Evolutionary conservation across 1,140 invertebrate species (phyloP), one percentile per base, ranked within the genome.

Genomic region (Melanaphis sacchari): DNA sequence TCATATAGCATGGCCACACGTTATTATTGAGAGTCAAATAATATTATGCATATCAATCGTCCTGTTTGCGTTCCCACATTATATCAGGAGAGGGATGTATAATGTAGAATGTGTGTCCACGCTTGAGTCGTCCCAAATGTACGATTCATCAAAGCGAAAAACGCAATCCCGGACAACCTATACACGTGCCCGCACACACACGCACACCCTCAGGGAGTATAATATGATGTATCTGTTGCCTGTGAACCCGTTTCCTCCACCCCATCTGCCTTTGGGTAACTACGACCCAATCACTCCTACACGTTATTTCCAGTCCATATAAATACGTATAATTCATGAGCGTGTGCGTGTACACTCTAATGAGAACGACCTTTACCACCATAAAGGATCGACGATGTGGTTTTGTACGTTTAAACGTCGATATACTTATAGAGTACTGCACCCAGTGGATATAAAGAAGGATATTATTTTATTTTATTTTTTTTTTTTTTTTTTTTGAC

Each of bases 131-230:
- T 92, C 91, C 91, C 91, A 81, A 84, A 84, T n/a, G 91, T 92
- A 40, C 91, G n/a, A 92, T 92, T 92, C 91, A 92, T 92, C 91
- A 92, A 84, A 84, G 91, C 41, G 66, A 92, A 92, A 92, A 92
- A 92, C 66, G 81, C 91, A 92, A 92, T 92, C 76, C 76, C 91
- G 76, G n/a, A 84, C 91, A 36, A 43, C 40, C 40, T 26, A 31
- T 22, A 38, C 36, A 38, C 41, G 38, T 36, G 9, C 46, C 18
- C 49, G 22, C n/a, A 46, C 18, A 38, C 89, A 54, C n/a, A 3
- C 38, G 7, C 46, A 31, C 89, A 38, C 46, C 89, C 52, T 52
- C 59, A 41, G 90, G 54, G 76, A 82, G 91, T 49, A 43, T 82
- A 82, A 49, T 31, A 91, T 92, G 91, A 92, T 92, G 91, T 92